These are phyloP conservation scores for Stichopus chloronotus DNA, from an alignment of 35 echinoderm and acorn worm genomes.

Conservation along the genomic window DNA sequence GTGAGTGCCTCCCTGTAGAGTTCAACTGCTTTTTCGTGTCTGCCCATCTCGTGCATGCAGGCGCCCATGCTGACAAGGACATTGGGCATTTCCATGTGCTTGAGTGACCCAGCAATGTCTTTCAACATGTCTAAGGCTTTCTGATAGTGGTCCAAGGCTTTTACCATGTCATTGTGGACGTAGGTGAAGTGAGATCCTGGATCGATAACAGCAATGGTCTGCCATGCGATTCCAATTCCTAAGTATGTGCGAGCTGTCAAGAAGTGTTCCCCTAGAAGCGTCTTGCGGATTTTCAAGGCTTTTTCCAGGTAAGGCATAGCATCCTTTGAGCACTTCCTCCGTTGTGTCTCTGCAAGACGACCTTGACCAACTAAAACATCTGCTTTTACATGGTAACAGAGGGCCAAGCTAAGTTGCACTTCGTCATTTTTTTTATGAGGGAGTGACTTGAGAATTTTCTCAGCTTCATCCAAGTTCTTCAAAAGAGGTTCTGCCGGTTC, in stretches of 20 bases:
- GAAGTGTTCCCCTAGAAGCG: conserved; percentile 65
- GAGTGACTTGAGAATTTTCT: conserved; percentile 48
- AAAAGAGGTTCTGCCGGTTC: conserved; percentile 64
- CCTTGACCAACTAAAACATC: conserved; percentile 54
- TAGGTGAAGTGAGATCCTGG: conserved; percentile 34
- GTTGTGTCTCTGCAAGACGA: conserved; percentile 6
- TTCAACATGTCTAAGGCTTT: conserved; percentile 73
- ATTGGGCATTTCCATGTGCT: conserved; percentile 78
- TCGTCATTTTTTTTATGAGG: conserved; percentile 14
- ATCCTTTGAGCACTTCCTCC: conserved; percentile 12
- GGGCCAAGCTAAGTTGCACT: conserved; percentile 72
- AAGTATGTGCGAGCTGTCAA: conserved; percentile 61
- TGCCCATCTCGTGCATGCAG: conserved; percentile 81
- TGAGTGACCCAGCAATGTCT: conserved; percentile 65
- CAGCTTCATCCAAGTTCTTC: conserved; percentile 72
- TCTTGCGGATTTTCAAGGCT: conserved; percentile 49
- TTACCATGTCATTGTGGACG: conserved; percentile 68
- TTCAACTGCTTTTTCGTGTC: conserved; percentile 72
- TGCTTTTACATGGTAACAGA: conserved; percentile 70
- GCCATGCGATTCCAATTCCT: conserved; percentile 57
- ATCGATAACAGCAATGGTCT: conserved; percentile 63
- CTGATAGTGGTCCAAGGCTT: conserved; percentile 74
- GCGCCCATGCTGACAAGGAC: conserved; percentile 78
- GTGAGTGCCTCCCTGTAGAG: conserved; percentile 80
- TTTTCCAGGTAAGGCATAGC: conserved; percentile 61